Conservation (phyloP, 2,888 invertebrate genomes). For the Bruchidius siliquastri region DNA sequence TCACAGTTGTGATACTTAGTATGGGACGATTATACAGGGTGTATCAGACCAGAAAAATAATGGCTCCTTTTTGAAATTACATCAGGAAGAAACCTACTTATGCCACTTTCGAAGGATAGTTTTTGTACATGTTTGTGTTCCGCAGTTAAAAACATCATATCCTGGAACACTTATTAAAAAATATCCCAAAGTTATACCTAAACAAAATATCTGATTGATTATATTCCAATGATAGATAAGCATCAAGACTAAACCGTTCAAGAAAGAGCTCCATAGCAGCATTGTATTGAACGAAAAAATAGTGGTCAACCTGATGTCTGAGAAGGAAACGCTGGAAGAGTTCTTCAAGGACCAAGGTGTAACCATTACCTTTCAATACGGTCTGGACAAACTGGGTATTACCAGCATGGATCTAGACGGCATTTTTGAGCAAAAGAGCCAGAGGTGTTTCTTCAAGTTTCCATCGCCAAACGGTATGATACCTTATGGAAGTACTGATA, state of each 20-base stretch:
- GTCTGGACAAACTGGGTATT: constrained; percentile 34
- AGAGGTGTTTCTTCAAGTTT: constrained; percentile 30
- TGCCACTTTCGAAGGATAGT: too few relatives aligned
- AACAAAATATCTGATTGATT: too few relatives aligned
- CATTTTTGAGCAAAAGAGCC: constrained; percentile 24
- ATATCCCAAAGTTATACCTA: too few relatives aligned
- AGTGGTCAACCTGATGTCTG: constrained; percentile 35
- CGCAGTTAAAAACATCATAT: too few relatives aligned
- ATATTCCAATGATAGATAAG: constrained; percentile 21
- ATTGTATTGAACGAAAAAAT: constrained; percentile 41
- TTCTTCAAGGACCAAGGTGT: constrained; percentile 38
- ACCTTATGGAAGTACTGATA: constrained; percentile 25
- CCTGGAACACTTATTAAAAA: too few relatives aligned
- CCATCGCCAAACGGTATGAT: constrained; percentile 33
- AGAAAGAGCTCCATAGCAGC: constrained; percentile 35
- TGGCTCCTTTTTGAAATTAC: too few relatives aligned
- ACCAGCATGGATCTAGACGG: constrained; percentile 32
- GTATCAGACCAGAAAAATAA: too few relatives aligned
- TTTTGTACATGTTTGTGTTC: too few relatives aligned
- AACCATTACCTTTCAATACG: constrained; percentile 35
- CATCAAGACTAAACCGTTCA: constrained; percentile 41
- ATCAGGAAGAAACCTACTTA: too few relatives aligned
- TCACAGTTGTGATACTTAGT: too few relatives aligned
- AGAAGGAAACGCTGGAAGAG: constrained; percentile 29
- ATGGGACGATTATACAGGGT: too few relatives aligned